Evolutionary conservation across 2,113 vertebrate genomes (phyloP), one percentile per base, ranked within the genome.

Genomic region (Perca fluviatilis): DNA sequence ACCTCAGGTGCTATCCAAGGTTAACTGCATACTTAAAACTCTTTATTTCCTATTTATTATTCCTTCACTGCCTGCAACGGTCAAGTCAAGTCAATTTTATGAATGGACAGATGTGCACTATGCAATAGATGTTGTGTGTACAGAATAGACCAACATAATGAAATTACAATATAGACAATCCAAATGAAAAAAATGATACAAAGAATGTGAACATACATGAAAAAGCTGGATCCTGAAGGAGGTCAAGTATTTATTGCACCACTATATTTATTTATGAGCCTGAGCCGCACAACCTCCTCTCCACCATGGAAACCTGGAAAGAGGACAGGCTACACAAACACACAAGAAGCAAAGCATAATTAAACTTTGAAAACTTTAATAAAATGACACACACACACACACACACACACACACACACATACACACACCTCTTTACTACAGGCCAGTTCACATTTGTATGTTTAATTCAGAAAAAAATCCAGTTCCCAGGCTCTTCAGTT

Each of bases 401-500:
- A 33, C 33, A 33, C 40, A 40, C 40, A 36, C 33, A 36, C 33
- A 40, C 9, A 40, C 40, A 40, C 40, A 40, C 40, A 43, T 10
- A 43, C 40, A 43, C 40, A 43, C 40, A 43, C 10, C 40, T 43
- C 40, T 47, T 87, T 21, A 46, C 60, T 7, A 7, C 74, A 14
- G 4, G 50, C n/a, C 60, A 25, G 47, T 61, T 70, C 70, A 57
- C 51, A 86, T 80, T 58, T 74, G 53, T 21, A 53, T 71, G 67
- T 84, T 90, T 79, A 83, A 85, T 88, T 84, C 64, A 30, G 63
- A 84, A 61, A 77, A 60, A 77, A 87, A 80, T 75, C 61, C 70
- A 40, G 73, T 85, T 88, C 82, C 79, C 84, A 74, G 68, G 84
- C 86, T 87, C 64, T 65, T 87, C 69, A 65, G 64, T 84, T 83